These are phyloP conservation scores for Phasianus colchicus DNA, from an alignment of 2,113 vertebrate species.

Conservation along the genomic window DNA sequence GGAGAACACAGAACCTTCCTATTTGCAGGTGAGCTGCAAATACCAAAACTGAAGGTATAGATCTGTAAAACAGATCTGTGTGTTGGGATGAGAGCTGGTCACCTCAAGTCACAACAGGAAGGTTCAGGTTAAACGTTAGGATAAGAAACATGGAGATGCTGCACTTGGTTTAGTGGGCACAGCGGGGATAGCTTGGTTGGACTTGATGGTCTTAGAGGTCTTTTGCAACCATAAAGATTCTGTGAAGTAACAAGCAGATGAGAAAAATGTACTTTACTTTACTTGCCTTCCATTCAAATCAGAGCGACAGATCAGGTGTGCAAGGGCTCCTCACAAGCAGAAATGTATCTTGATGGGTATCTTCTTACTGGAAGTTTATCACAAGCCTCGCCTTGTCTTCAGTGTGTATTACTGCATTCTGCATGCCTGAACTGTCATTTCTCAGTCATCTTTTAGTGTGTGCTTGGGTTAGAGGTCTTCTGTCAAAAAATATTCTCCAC, in stretches of 20 bases:
- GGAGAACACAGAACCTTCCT: neutral
- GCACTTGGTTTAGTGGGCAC: no score
- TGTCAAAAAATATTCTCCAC: neutral
- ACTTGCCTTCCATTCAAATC: neutral
- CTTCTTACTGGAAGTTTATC: neutral
- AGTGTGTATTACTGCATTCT: neutral
- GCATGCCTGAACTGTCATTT: no score
- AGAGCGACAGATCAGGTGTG: neutral
- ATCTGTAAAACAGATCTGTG: neutral
- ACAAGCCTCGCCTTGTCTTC: fast-evolving
- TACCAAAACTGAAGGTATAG: neutral
- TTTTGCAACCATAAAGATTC: neutral
- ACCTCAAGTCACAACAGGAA: neutral
- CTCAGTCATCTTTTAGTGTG: neutral
- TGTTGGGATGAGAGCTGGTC: neutral
- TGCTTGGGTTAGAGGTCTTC: neutral
- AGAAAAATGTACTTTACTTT: neutral
- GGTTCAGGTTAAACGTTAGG: no score
- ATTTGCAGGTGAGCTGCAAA: neutral
- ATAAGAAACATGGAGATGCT: neutral
- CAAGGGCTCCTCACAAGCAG: neutral
- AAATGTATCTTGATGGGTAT: fast-evolving
- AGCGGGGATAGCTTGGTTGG: neutral
- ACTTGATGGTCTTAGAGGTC: no score
- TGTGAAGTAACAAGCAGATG: neutral